Conservation (phyloP, 2,113 vertebrate species). For the Rhipidura dahli region DNA sequence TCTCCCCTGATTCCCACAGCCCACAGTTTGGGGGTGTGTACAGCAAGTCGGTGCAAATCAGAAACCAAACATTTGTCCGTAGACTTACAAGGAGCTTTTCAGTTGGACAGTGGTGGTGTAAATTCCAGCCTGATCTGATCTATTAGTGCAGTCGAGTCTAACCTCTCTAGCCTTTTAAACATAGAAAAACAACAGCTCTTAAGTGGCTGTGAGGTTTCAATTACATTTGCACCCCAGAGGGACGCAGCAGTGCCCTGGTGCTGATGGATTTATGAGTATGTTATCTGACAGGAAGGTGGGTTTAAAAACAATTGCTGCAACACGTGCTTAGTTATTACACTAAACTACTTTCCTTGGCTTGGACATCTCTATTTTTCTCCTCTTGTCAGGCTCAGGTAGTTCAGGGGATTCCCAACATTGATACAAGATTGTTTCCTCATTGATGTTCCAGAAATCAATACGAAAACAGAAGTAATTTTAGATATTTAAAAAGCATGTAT, state of each 20-base stretch:
- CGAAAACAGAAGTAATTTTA: not conserved
- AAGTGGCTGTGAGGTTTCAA: conserved; percentile 63
- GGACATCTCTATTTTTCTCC: not conserved
- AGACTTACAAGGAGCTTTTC: not conserved
- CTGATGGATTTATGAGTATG: conserved; percentile 66
- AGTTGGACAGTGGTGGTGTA: not conserved
- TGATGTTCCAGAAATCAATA: not conserved
- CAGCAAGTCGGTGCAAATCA: not conserved
- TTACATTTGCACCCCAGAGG: conserved; percentile 54
- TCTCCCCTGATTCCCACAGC: not conserved
- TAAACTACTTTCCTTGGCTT: not conserved
- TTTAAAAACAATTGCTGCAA: conserved; percentile 48
- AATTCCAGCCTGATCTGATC: conserved; percentile 11
- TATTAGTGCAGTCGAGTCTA: conserved; percentile 22
- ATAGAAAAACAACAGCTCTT: conserved; percentile 37
- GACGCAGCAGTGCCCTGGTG: conserved; percentile 9
- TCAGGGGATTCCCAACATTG: not conserved
- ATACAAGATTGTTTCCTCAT: not conserved
- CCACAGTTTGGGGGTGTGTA: rapidly evolving
- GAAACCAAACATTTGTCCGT: not conserved
- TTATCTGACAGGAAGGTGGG: conserved; percentile 49
- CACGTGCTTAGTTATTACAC: conserved; percentile 1
- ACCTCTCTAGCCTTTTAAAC: conserved; percentile 28
- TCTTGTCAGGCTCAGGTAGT: not conserved
- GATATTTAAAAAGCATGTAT: not conserved